A percentile compares a stretch with the other conserved stretches of the same genome.
Conservation (phyloP, 2,113 vertebrate genomes). For the Festucalex cinctus region DNA sequence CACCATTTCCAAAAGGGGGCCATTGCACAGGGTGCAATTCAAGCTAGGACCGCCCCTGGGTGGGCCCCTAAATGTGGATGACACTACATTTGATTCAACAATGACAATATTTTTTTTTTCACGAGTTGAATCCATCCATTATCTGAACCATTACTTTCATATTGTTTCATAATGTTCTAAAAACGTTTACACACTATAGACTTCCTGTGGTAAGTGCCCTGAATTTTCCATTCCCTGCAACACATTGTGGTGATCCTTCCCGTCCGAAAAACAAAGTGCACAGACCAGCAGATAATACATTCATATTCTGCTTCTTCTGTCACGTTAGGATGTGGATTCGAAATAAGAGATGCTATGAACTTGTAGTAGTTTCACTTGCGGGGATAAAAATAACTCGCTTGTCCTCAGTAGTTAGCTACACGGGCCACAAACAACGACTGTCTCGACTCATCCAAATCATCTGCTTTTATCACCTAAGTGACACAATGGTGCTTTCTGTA, state of each 20-base stretch:
- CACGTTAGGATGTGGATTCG: constrained; percentile 26
- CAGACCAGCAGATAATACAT: constrained; percentile 35
- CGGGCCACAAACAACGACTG: constrained; percentile 11
- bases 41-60: not conserved
- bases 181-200: not conserved
- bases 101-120: too few relatives aligned
- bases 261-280: constrained; percentile 41
- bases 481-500: constrained; percentile 18
- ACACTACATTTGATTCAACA: too few relatives aligned
- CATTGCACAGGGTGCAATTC: not conserved
- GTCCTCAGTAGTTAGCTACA: constrained; percentile 22
- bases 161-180: constrained; percentile 11
- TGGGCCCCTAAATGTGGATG: not conserved
- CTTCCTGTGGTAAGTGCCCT: constrained; percentile 45
- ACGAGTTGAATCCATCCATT: too few relatives aligned
- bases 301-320: constrained; percentile 36
- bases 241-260: constrained; percentile 22
- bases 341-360: constrained; percentile 17
- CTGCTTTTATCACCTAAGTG: constrained; percentile 41
- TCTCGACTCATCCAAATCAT: constrained; percentile 19
- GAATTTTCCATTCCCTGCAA: constrained; percentile 33
- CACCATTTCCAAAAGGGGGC: not conserved
- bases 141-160: not conserved
- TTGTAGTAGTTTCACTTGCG: constrained; percentile 22
- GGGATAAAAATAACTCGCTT: constrained; percentile 44